A percentile compares a stretch with the other conserved stretches of the same genome.
These are phyloP conservation scores for Hemibagrus guttatus DNA, from an alignment of 2,797 vertebrate genomes.

Conservation along the genomic window DNA sequence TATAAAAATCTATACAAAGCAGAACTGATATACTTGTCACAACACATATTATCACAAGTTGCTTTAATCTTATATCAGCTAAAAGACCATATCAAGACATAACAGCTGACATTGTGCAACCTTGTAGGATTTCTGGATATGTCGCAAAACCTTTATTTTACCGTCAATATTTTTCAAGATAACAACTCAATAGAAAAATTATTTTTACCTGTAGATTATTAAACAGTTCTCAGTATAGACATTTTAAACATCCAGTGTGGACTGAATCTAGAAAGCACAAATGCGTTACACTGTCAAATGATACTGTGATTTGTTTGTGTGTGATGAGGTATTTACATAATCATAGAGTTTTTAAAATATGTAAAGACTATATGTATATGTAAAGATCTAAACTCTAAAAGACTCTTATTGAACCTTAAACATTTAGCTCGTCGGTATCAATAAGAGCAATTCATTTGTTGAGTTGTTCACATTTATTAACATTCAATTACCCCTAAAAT, in stretches of 20 bases:
- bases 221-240: not conserved
- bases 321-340: not conserved
- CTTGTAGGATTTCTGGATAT: not conserved
- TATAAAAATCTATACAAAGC: not conserved
- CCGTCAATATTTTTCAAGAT: not conserved
- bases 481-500: not conserved
- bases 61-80: not conserved
- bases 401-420: no score
- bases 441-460: not conserved
- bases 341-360: not conserved
- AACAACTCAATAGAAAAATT: not conserved
- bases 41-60: not conserved
- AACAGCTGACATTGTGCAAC: not conserved
- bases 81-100: not conserved
- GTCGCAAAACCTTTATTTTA: not conserved
- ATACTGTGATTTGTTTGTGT: not conserved
- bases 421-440: not conserved
- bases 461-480: not conserved
- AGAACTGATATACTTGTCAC: not conserved
- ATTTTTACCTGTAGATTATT: not conserved
- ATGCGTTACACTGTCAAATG: not conserved
- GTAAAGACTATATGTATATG: no score
- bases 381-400: no score
- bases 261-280: not conserved
- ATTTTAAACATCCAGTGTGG: not conserved